Evolutionary conservation across 2,888 invertebrate species (phyloP), one percentile per base, ranked within the genome.

Genomic region (Polyommatus icarus): DNA sequence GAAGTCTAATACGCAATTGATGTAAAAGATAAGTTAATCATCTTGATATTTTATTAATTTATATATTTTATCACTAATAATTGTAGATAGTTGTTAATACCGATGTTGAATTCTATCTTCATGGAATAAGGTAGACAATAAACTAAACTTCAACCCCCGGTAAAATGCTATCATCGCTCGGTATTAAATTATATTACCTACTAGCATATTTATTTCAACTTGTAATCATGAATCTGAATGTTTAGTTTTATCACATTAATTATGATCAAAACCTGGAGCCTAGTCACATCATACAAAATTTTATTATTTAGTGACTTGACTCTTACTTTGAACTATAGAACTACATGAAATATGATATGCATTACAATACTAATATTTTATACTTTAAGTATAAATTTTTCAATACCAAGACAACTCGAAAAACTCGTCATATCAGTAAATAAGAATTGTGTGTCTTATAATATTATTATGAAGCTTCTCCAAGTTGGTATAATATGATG

Each of bases 391-490:
- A 10, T 40, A 40, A 0, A 40, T 24, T 61, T 61, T 29, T 67
- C 6, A 67, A 15, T 1, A 29, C 12, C 67, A 67, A 29, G 24
- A 67, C 29, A 67, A 67, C 67, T 29, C 67, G 5, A 32, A 67
- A 67, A 32, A 67, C 67, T 32, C 67, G 29, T 67, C 67, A 67
- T 67, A 67, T 67, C 67, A 67, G 6, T 67, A 67, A 29, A 67
- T 32, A 67, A 67, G 5, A 67, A 67, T 32, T 67, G 67, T 67
- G 6, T 32, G 29, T 67, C 32, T 67, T 79, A 71, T 76, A 76
- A 71, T 76, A 76, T 79, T 76, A 76, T 80, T 46, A 12, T 46
- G 54, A 4, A 18, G 54, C 18, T 4, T 46, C 18, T 54, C 1
- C 18, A 18, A 5, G 15, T 54, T 54, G 54, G 18, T 4, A 18